phyloP scores from a whole-genome alignment of 2,797 vertebrate species.

The Crenichthys baileyi region DNA sequence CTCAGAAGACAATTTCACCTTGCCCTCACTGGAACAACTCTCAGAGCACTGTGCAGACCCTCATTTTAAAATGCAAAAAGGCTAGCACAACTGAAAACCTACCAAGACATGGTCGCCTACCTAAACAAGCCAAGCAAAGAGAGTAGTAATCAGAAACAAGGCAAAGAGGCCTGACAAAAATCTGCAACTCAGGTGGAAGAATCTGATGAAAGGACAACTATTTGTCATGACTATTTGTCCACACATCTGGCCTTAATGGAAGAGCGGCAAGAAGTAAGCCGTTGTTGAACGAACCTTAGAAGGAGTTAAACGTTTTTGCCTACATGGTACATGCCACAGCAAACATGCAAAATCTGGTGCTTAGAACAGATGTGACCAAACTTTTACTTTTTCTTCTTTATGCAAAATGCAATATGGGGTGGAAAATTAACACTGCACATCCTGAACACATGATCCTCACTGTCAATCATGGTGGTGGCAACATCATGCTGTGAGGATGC shows the following conservation, averaged over 20 bases:
- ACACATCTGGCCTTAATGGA: not conserved
- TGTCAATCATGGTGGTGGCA: not conserved
- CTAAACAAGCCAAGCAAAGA: not conserved
- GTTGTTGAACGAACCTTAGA: not conserved
- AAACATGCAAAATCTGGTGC: not conserved
- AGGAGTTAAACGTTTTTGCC: not conserved
- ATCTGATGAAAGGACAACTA: not conserved
- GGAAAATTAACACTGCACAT: not conserved
- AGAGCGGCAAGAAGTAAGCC: not conserved
- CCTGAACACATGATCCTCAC: not conserved
- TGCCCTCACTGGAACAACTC: not conserved
- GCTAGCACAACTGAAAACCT: not conserved
- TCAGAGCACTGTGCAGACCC: not conserved
- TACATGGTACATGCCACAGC: not conserved
- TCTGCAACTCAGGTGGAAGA: not conserved
- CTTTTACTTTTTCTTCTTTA: not conserved
- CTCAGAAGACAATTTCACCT: not conserved
- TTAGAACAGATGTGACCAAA: not conserved
- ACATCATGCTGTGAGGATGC: not conserved
- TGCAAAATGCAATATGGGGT: not conserved
- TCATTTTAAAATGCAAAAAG: not conserved
- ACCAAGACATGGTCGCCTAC: not conserved
- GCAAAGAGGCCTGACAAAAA: not conserved
- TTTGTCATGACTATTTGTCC: not conserved
- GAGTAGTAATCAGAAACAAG: not conserved